Conservation (phyloP, 2,888 invertebrate species). For the Parnassius apollo region DNA sequence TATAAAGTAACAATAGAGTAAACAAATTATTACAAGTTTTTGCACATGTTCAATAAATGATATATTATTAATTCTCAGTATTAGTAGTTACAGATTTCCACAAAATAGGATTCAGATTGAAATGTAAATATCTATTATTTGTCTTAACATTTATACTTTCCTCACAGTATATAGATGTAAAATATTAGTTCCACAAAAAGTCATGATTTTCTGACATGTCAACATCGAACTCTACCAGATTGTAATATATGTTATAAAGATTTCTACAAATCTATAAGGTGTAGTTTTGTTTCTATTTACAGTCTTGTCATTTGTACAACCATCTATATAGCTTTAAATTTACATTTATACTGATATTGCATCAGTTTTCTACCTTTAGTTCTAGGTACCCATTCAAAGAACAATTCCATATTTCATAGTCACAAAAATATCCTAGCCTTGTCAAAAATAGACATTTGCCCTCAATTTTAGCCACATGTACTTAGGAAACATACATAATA, state of each 20-base stretch:
- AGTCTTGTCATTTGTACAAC: constrained; percentile 77
- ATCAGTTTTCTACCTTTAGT: constrained; percentile 58
- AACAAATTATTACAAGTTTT: too few species aligned
- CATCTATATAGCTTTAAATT: constrained; percentile 55
- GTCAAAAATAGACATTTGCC: constrained; percentile 75
- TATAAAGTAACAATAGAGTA: not conserved
- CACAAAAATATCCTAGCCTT: constrained; percentile 73
- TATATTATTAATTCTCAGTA: not conserved
- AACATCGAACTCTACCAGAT: constrained; percentile 4
- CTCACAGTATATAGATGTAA: constrained; percentile 1
- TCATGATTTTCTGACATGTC: constrained; percentile 4
- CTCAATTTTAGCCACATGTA: constrained; percentile 65
- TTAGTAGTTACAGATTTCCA: too few species aligned
- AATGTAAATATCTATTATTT: too few species aligned
- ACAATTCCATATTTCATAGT: constrained; percentile 70
- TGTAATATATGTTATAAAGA: constrained; percentile 20
- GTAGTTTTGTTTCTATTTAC: constrained; percentile 50
- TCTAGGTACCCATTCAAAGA: constrained; percentile 68
- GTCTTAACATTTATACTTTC: not conserved
- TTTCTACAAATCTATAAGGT: constrained; percentile 29
- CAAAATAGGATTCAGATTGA: too few species aligned
- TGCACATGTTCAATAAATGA: not conserved
- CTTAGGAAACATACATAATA: constrained; percentile 74
- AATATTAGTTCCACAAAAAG: constrained; percentile 7
- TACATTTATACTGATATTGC: constrained; percentile 57